Evolutionary conservation across 2,888 invertebrate genomes (phyloP).

Genomic region (Lepidonotus clava): DNA sequence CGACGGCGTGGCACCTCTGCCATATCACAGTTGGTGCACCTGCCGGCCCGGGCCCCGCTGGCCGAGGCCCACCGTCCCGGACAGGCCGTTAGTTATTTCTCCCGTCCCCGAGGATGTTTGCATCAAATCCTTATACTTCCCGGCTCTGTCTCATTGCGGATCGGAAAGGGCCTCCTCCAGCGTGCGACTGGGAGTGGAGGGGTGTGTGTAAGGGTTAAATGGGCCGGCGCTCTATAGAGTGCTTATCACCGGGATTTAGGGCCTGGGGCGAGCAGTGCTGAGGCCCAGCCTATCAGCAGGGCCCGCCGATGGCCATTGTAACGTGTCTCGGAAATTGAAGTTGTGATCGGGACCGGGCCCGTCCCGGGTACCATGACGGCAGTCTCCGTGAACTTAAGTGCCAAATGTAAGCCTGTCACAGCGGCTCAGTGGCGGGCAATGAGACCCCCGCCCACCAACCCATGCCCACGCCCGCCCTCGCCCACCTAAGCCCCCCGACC

Average conservation of each 20-base stretch:
- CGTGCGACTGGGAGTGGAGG: too few relatives aligned
- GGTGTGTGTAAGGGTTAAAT: conserved; percentile 18
- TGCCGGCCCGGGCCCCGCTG: neutral
- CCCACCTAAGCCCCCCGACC: neutral
- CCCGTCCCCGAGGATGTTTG: too few relatives aligned
- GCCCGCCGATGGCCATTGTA: neutral
- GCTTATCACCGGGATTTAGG: neutral
- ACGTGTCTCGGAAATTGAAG: conserved; percentile 35
- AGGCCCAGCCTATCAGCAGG: conserved; percentile 5
- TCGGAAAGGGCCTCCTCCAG: too few relatives aligned
- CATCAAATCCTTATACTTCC: too few relatives aligned
- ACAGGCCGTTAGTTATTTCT: too few relatives aligned
- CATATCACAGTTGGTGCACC: neutral
- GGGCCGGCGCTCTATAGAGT: neutral
- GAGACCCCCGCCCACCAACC: neutral
- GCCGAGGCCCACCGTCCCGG: neutral
- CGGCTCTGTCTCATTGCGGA: too few relatives aligned
- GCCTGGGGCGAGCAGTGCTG: neutral
- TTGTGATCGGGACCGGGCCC: conserved; percentile 7
- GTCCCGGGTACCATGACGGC: neutral
- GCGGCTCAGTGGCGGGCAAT: neutral
- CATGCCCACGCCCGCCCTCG: neutral
- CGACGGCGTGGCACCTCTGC: neutral
- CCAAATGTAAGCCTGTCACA: conserved; percentile 26
- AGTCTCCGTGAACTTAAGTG: conserved; percentile 21